phyloP scores from a whole-genome alignment of 2,113 vertebrate species.

The Osmerus mordax region DNA sequence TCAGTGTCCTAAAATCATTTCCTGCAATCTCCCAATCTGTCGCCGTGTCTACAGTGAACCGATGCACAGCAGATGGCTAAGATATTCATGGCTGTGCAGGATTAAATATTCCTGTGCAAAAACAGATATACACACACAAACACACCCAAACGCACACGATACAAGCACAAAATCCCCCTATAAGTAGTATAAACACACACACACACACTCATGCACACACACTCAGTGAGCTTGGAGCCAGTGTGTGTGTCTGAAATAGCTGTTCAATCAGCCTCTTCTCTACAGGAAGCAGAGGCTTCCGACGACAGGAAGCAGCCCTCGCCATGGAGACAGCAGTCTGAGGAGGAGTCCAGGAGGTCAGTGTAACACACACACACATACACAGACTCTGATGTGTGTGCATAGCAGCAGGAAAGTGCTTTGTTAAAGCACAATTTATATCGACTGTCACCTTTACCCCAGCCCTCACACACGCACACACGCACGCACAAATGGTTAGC shows the following conservation, averaged over 20 bases:
- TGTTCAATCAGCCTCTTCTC: constrained; percentile 23
- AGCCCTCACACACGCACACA: constrained; percentile 21
- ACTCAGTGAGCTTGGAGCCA: not conserved
- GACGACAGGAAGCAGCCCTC: constrained; percentile 59
- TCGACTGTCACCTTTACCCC: constrained; percentile 38
- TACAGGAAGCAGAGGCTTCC: constrained; percentile 57
- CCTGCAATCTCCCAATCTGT: constrained; percentile 22
- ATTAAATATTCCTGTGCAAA: no score
- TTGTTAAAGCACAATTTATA: constrained; percentile 26
- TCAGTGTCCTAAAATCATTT: constrained; percentile 25
- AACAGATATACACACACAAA: no score
- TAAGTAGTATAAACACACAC: not conserved
- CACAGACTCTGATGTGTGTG: not conserved
- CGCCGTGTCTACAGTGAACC: constrained; percentile 28
- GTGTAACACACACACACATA: constrained; percentile 26
- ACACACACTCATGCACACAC: not conserved
- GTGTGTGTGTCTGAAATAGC: not conserved
- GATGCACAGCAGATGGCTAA: no score
- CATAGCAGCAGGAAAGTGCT: constrained; percentile 16
- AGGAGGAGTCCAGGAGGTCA: constrained; percentile 54
- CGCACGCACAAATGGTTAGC: constrained; percentile 12
- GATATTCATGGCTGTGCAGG: no score
- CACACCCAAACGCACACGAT: no score
- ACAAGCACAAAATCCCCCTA: not conserved
- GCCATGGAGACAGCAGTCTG: constrained; percentile 64